Evolutionary conservation across 2,888 invertebrate genomes (phyloP).

Genomic region (Drosophila barbarae): DNA sequence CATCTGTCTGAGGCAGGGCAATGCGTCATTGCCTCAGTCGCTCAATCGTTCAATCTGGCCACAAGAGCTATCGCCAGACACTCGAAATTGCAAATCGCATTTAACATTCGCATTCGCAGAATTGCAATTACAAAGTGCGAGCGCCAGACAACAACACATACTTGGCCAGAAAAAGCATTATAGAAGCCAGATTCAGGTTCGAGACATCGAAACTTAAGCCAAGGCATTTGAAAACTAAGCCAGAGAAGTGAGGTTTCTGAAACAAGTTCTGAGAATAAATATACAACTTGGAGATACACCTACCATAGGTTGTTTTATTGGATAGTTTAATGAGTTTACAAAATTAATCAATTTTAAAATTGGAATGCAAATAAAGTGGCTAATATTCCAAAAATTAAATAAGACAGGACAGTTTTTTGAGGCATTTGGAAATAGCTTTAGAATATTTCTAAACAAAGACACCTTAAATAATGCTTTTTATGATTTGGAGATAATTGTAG

Average conservation of each 20-base stretch:
- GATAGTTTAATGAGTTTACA: background rate
- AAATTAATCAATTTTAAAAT: background rate
- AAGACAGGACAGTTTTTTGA: background rate
- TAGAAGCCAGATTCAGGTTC: slow-evolving; percentile 10
- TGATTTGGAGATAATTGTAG: background rate
- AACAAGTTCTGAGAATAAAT: slow-evolving; percentile 12
- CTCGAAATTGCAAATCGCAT: slow-evolving; percentile 58
- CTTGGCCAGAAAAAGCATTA: slow-evolving; percentile 4
- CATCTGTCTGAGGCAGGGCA: slow-evolving; percentile 37
- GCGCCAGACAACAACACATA: slow-evolving; percentile 55
- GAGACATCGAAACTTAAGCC: slow-evolving; percentile 9
- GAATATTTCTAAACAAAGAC: too few species aligned
- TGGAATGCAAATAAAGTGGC: too few species aligned
- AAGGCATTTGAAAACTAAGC: background rate
- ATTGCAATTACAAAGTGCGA: slow-evolving; percentile 68
- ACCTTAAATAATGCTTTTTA: background rate
- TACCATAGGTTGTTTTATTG: background rate
- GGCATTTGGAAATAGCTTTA: too few species aligned
- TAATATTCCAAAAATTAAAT: background rate
- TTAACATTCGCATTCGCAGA: slow-evolving; percentile 53
- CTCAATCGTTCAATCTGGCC: slow-evolving; percentile 38
- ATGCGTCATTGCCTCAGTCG: slow-evolving; percentile 59
- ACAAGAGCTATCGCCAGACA: slow-evolving; percentile 52
- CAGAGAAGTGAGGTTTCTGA: slow-evolving; percentile 2
- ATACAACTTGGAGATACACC: background rate